phyloP scores from a whole-genome alignment of 2,113 vertebrate genomes.

The Donacobius atricapilla region DNA sequence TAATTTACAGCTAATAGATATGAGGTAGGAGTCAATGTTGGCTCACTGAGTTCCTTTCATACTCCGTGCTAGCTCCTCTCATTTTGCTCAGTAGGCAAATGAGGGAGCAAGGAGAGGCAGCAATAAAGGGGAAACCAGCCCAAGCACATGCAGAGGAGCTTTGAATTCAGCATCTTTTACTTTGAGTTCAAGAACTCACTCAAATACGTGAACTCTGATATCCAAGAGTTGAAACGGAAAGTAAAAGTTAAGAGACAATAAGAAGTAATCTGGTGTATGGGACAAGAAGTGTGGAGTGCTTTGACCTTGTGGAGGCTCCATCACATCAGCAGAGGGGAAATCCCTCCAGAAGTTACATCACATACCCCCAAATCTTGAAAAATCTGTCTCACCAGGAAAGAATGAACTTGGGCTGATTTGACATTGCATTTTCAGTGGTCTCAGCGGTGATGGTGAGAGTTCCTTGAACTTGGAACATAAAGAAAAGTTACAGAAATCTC shows the following conservation, averaged over 20 bases:
- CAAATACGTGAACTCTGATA: neutral
- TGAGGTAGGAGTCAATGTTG: conserved; percentile 39
- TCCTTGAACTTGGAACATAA: neutral
- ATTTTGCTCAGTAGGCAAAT: conserved; percentile 10
- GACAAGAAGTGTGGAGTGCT: neutral
- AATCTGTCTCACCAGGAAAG: neutral
- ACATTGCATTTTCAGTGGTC: neutral
- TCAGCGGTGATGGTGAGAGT: neutral
- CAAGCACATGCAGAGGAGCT: neutral
- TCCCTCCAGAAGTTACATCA: neutral
- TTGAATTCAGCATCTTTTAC: neutral
- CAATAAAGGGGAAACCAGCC: neutral
- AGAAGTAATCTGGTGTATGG: neutral
- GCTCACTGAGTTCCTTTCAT: conserved; percentile 40
- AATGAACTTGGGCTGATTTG: neutral
- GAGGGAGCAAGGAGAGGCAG: neutral
- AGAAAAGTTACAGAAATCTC: neutral
- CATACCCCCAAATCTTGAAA: neutral
- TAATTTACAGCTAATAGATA: conserved; percentile 63
- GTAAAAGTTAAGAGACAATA: neutral
- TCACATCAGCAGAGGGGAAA: neutral
- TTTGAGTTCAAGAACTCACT: neutral
- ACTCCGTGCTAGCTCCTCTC: neutral
- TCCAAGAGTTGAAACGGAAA: neutral
- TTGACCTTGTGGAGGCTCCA: neutral